Conservation (phyloP, 2,113 vertebrate genomes). For the Syrmaticus mikado region DNA sequence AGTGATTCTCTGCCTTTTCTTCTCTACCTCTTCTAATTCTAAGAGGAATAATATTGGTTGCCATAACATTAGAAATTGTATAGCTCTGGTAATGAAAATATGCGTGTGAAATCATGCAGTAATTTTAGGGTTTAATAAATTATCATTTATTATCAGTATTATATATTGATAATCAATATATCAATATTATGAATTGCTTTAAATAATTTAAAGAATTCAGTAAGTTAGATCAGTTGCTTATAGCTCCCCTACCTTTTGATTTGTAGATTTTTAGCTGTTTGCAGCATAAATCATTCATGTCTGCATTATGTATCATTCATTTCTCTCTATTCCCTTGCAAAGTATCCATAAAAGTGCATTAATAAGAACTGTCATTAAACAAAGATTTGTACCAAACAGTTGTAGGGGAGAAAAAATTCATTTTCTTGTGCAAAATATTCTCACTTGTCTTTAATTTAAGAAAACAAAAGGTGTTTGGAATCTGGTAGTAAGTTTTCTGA, state of each 20-base stretch:
- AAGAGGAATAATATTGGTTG: neutral
- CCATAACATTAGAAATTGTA: neutral
- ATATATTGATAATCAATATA: too few species aligned
- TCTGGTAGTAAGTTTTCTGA: neutral
- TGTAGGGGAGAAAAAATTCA: neutral
- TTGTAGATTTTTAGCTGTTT: neutral
- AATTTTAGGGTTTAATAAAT: neutral
- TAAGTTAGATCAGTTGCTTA: neutral
- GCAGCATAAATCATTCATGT: fast-evolving
- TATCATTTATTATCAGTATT: too few species aligned
- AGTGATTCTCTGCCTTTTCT: neutral
- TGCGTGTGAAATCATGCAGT: neutral
- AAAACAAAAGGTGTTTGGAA: neutral
- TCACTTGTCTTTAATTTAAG: neutral
- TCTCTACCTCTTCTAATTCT: neutral
- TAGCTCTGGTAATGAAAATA: neutral
- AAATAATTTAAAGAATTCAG: neutral
- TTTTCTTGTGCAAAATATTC: neutral
- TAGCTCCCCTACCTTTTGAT: neutral
- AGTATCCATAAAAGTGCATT: neutral
- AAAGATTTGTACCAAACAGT: fast-evolving
- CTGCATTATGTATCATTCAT: neutral
- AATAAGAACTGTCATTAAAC: neutral
- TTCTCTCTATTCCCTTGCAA: neutral
- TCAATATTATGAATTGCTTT: neutral